Evolutionary conservation across 1,140 invertebrate genomes (phyloP), one percentile per base, ranked within the genome.

Genomic region (Trichogramma pretiosum): DNA sequence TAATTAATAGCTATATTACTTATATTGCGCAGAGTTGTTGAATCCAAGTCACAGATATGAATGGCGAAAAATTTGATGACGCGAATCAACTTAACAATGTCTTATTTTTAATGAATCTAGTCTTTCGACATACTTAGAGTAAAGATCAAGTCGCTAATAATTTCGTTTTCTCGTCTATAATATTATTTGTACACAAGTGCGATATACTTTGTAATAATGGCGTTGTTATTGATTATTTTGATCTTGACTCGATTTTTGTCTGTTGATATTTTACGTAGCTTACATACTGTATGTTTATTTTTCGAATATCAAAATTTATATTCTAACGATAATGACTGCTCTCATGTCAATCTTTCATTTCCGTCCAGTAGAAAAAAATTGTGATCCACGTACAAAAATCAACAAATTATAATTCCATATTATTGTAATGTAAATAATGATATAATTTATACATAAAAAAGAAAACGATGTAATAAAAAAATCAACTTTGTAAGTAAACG

Each of bases 61-160:
- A 18, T 40, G 23, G 35, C 39, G 30, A 46, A 39, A 40, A 23
- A 30, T 40, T 46, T 42, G 30, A 42, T 30, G 41, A 48, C 13
- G 37, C 18, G 45, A 44, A 46, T 41, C 45, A 35, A 48, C 16
- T 46, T 36, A 51, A 45, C 47, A 32, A 41, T 55, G 57, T 50
- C 53, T 57, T 56, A 62, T 57, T 61, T 50, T 62, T 65, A 64
- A 63, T 65, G 60, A 65, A 65, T 67, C 64, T 67, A 67, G 64
- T 67, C 64, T 67, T 60, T 63, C 57, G 60, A 64, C 56, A 54
- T 53, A 55, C 57, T 33, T 58, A 61, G 57, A 56, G 61, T 53
- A 42, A 46, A 53, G 55, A 64, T 67, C 56, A 55, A 46, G 43
- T 52, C 19, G 48, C 44, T 39, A 28, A 48, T 42, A 49, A 33